Percentiles rank a stretch among this genome's conserved stretches.
phyloP scores from a whole-genome alignment of 2,888 invertebrate species.

The Yponomeuta sedellus region DNA sequence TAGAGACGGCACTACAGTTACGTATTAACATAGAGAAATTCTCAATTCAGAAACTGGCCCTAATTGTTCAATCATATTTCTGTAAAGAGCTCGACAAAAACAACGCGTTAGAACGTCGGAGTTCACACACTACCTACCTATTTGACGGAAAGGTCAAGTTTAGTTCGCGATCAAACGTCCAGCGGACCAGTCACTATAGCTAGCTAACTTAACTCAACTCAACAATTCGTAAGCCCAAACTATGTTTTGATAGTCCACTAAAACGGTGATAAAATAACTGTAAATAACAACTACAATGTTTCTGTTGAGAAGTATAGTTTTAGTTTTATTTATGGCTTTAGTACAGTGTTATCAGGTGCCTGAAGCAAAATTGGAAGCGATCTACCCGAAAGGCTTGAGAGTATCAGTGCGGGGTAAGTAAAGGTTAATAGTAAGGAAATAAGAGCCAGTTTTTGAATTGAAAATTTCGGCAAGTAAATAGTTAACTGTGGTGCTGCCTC shows the following conservation, averaged over 20 bases:
- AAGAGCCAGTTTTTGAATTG: too few species aligned
- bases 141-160: background rate
- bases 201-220: too few species aligned
- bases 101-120: background rate
- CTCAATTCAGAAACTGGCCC: too few species aligned
- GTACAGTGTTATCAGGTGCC: conserved; percentile 45
- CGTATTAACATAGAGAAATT: too few species aligned
- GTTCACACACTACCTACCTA: too few species aligned
- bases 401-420: conserved; percentile 78
- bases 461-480: too few species aligned
- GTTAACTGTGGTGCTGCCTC: too few species aligned
- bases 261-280: background rate
- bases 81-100: too few species aligned
- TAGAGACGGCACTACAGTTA: too few species aligned
- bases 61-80: too few species aligned
- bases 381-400: conserved; percentile 76
- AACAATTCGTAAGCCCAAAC: background rate
- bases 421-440: too few species aligned
- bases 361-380: conserved; percentile 74
- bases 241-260: background rate
- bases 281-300: background rate
- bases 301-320: background rate
- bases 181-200: background rate
- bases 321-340: background rate
- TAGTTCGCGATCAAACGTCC: background rate